Evolutionary conservation across 2,888 invertebrate genomes (phyloP).

Genomic region (Drosophila prostipennis): DNA sequence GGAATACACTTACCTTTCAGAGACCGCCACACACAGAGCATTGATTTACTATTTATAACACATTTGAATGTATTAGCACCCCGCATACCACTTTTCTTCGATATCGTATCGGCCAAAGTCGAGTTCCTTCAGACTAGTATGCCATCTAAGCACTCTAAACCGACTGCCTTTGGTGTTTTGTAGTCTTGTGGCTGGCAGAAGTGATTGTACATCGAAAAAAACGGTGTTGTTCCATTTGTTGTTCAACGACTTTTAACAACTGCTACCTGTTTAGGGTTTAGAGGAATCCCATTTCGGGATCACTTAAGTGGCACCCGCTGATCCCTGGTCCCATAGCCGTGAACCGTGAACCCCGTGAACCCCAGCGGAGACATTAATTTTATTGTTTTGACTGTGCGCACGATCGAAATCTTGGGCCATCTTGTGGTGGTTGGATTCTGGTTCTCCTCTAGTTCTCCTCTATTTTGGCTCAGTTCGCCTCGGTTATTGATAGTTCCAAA

Average conservation of each 20-base stretch:
- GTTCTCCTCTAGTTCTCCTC: neutral
- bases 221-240: slow-evolving; percentile 44
- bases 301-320: slow-evolving; percentile 70
- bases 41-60: slow-evolving; percentile 16
- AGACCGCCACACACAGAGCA: slow-evolving; percentile 1
- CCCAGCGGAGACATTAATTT: slow-evolving; percentile 73
- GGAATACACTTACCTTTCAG: neutral
- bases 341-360: slow-evolving; percentile 43
- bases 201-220: slow-evolving; percentile 5
- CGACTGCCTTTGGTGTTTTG: neutral
- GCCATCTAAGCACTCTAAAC: neutral
- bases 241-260: slow-evolving; percentile 61
- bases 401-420: slow-evolving; percentile 60
- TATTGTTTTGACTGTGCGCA: slow-evolving; percentile 76
- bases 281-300: slow-evolving; percentile 38
- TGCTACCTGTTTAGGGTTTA: slow-evolving; percentile 61
- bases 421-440: slow-evolving; percentile 3
- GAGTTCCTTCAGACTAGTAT: neutral
- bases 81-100: slow-evolving; percentile 7
- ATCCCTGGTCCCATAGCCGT: slow-evolving; percentile 40
- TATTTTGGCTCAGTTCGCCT: slow-evolving; percentile 17
- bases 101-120: neutral
- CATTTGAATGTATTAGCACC: slow-evolving; percentile 1
- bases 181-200: neutral
- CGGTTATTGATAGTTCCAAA: slow-evolving; percentile 79